A percentile compares a stretch with the other conserved stretches of the same genome.
Evolutionary conservation across 2,113 vertebrate genomes (phyloP).

Genomic region (Plecturocebus donacophilus): DNA sequence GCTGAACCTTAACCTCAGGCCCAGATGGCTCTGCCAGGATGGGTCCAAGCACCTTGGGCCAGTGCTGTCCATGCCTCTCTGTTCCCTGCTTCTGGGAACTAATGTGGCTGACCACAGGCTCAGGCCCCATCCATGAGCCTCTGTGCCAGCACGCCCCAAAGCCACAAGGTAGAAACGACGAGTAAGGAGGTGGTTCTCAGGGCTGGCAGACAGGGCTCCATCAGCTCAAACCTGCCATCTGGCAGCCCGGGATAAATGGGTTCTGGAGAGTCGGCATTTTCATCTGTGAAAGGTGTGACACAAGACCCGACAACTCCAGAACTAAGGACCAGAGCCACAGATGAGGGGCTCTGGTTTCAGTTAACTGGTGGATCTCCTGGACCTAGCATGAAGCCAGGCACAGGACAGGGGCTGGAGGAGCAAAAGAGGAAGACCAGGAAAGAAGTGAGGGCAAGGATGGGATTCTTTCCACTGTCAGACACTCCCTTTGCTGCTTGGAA

Average conservation of each 20-base stretch:
- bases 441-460: background rate
- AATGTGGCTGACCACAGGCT: rapidly evolving
- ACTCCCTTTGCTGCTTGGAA: background rate
- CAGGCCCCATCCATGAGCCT: rapidly evolving
- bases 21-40: background rate
- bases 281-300: background rate
- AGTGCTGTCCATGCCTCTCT: rapidly evolving
- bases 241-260: too few relatives aligned
- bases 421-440: background rate
- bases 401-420: background rate
- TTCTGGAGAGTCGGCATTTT: background rate
- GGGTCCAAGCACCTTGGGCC: rapidly evolving
- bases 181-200: background rate
- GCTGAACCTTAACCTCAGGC: background rate
- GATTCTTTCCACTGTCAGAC: too few relatives aligned
- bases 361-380: background rate
- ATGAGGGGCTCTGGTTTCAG: background rate
- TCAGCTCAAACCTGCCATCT: background rate
- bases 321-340: background rate
- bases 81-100: background rate
- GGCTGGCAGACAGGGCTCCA: background rate
- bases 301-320: background rate
- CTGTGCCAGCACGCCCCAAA: rapidly evolving
- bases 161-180: background rate
- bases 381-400: background rate